Evolutionary conservation across 2,888 invertebrate species (phyloP).

Genomic region (Tenthredo notha): DNA sequence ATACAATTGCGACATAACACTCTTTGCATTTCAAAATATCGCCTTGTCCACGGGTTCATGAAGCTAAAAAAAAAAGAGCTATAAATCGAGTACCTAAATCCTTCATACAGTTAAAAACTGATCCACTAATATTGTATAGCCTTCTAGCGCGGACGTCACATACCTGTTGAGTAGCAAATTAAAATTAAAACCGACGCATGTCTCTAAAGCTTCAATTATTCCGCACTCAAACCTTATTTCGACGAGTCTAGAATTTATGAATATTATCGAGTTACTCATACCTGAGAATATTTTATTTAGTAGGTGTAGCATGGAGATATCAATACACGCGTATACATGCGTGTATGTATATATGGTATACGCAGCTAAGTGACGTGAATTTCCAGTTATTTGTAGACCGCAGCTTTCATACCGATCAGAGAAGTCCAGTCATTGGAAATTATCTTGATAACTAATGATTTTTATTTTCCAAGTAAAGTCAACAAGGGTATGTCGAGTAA

Average conservation of each 20-base stretch:
- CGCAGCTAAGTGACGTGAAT: neutral
- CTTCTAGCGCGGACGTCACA: neutral
- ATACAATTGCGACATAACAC: neutral
- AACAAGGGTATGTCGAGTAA: neutral
- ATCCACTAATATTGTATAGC: neutral
- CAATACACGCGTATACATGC: too few species aligned
- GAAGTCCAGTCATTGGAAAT: neutral
- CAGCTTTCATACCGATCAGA: neutral
- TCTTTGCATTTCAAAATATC: neutral
- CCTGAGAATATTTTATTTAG: neutral
- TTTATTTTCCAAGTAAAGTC: neutral
- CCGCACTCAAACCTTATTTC: neutral
- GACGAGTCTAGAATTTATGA: neutral
- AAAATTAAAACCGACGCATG: neutral
- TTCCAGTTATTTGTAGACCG: conserved; percentile 17
- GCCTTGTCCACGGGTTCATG: neutral
- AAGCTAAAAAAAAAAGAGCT: neutral
- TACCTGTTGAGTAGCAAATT: neutral
- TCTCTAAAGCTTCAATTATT: neutral
- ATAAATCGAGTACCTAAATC: neutral
- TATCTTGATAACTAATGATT: neutral
- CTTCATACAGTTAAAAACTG: neutral
- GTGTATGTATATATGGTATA: neutral
- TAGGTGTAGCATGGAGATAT: neutral
- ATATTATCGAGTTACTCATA: neutral